Evolutionary conservation across 2,797 vertebrate species (phyloP), one percentile per base, ranked within the genome.

Genomic region (Tenualosa thibaudeaui): DNA sequence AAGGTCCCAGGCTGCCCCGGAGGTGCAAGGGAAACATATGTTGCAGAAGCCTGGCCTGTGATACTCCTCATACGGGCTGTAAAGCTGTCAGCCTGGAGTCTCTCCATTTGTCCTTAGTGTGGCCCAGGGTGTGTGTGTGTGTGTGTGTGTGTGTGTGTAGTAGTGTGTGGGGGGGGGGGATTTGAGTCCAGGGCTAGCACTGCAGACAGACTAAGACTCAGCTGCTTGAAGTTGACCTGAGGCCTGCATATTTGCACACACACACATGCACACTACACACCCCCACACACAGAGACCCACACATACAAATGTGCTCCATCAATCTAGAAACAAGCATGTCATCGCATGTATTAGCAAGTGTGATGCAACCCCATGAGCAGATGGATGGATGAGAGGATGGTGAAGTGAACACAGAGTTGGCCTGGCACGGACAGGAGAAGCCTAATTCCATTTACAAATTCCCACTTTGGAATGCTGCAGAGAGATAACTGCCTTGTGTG

Each of bases 1-100:
- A 17, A 75, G 81, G 81, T 83, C 81, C 49, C 50, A 5, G 85
- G 81, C 50, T 78, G 62, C 68, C 68, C 68, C 49, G 51, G 62
- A 82, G 81, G 85, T 83, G 62, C 49, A 81, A 62, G 85, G 71
- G 22, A 2, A 85, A 15, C 82, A 85, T 26, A 83, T 82, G 81
- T 19, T 82, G 71, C 78, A 53, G 31, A 68, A 50, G 75, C 65
- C 58, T 56, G 82, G 82, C 81, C 51, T 85, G 40, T 15, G 37
- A n/a, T 24, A 62, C 58, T 62, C 54, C 9, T 5, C 50, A 37
- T 49, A 24, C 43, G 13, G 58, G 37, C 58, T 24, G 82, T 83
- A 83, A 83, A 83, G 3, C 50, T 84, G 65, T 78, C 83, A 84
- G 58, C n/a, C 46, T 37, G 50, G 83, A 84, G 71, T 10, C 68